Base-by-base conservation (phyloP, 2,888 invertebrate genomes). In the Cybosia mesomella region DNA sequence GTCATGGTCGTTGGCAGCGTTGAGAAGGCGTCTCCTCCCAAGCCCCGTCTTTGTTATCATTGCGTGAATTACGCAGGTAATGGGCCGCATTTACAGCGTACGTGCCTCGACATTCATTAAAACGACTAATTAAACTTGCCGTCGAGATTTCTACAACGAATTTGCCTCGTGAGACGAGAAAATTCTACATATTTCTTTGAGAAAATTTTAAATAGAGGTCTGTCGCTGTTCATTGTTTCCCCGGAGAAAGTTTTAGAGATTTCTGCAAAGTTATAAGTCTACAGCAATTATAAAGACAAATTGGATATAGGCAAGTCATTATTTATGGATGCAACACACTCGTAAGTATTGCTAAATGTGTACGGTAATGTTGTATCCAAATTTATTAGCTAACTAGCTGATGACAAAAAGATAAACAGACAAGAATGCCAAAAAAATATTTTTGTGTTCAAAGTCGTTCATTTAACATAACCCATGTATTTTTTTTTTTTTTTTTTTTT, bases 71-170 rank as follows among this genome's bases (percentile, higher is more conserved):
- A 91, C 90, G 87, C 88, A 91, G 92, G 92, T 92, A 93, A 93
- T 92, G 92, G 91, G 87, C 85, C 91, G 89, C 91, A 88, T 92
- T 92, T 89, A 91, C 87, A 87, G 87, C 89, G 92, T 90, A 93
- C 93, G 93, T 93, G 93, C 89, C 91, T 84, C 87, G 89, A 92
- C 92, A 93, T 93, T 93, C 90, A 93, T 93, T 93, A 93, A 88
- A 88, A 85, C 84, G 89, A 87, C 92, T 93, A 93, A 93, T 93
- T 93, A 93, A 91, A 92, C 90, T 89, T 84, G 85, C 85, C 87
- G 87, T 79, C 86, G 87, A 87, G 91, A 90, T 90, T 89, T 88
- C 89, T 79, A 80, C 86, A 86, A 87, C 87, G 88, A 87, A 89
- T 89, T 81, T 86, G 83, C 85, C 82, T 82, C 81, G 77, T 77